These are phyloP conservation scores for Anguilla anguilla DNA, from an alignment of 2,797 vertebrate species.

Conservation along the genomic window DNA sequence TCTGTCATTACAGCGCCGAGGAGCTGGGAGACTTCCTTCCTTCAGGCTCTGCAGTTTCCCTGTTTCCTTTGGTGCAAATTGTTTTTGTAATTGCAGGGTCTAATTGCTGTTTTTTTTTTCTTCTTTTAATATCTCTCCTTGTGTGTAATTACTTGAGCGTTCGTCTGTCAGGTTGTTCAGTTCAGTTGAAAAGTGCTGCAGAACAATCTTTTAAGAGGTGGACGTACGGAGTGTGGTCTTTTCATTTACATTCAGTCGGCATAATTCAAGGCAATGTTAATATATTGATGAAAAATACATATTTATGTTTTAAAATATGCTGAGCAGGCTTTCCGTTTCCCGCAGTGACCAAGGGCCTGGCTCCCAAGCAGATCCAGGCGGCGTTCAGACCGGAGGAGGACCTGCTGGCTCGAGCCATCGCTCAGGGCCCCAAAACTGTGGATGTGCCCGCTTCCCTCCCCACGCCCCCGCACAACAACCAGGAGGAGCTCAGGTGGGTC, in stretches of 20 bases:
- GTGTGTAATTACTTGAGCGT: background rate
- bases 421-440: slow-evolving; percentile 95
- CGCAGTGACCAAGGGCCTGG: slow-evolving; percentile 88
- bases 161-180: background rate
- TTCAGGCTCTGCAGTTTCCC: background rate
- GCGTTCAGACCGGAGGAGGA: slow-evolving; percentile 94
- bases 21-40: background rate
- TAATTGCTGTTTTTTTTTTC: background rate
- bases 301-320: background rate
- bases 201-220: background rate
- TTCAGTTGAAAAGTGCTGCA: background rate
- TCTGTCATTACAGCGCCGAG: background rate
- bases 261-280: background rate
- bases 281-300: background rate
- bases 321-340: background rate
- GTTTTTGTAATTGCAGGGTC: background rate
- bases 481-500: slow-evolving; percentile 91
- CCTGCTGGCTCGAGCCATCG: slow-evolving; percentile 87
- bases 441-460: slow-evolving; percentile 97
- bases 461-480: slow-evolving; percentile 97
- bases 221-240: background rate
- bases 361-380: slow-evolving; percentile 88
- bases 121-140: background rate
- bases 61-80: background rate
- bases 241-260: too few species aligned